phyloP scores from a whole-genome alignment of 2,888 invertebrate genomes.

The Hyalella azteca region DNA sequence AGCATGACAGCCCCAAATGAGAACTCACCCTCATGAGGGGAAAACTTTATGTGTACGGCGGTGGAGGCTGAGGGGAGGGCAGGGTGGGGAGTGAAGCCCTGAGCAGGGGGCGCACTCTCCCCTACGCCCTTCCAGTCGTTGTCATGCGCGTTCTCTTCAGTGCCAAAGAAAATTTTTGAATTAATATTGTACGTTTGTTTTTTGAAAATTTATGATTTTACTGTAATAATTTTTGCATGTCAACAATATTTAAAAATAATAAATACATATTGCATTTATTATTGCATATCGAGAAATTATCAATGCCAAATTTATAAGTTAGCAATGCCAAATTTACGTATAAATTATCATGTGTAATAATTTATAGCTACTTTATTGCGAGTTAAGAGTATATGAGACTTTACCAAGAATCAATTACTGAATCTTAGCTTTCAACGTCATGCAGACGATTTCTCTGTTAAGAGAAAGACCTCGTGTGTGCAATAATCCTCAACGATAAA shows the following conservation, averaged over 20 bases:
- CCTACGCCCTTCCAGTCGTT: slow-evolving; percentile 14
- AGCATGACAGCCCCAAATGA: neutral
- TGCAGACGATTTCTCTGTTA: no score
- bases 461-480: no score
- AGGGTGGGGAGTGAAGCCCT: neutral
- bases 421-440: no score
- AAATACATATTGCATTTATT: neutral
- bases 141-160: neutral
- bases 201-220: neutral
- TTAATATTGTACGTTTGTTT: neutral
- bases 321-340: no score
- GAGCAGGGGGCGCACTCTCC: neutral
- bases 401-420: no score
- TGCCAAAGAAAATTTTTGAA: neutral
- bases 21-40: slow-evolving; percentile 38
- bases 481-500: no score
- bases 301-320: neutral
- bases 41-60: slow-evolving; percentile 16
- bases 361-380: no score
- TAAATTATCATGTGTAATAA: no score
- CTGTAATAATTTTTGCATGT: neutral
- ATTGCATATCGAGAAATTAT: neutral
- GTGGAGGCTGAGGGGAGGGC: slow-evolving; percentile 45
- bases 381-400: no score
- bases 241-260: neutral